A percentile compares a stretch with the other conserved stretches of the same genome.
Conservation (phyloP, 2,797 vertebrate genomes). For the Crax fasciolata region DNA sequence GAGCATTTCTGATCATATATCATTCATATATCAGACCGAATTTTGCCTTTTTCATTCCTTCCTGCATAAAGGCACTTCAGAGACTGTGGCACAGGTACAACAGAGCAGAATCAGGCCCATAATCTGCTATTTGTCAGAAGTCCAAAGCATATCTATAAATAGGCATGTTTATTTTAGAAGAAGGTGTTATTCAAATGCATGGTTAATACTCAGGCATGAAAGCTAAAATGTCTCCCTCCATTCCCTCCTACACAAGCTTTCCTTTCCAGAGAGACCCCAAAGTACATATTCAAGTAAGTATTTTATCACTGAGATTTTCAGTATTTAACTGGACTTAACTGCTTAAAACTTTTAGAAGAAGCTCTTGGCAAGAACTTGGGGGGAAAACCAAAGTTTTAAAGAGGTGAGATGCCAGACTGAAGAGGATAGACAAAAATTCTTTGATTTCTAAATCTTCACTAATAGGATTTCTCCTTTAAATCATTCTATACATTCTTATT, state of each 20-base stretch:
- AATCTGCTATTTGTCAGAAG: conserved; percentile 37
- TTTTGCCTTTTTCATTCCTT: background rate
- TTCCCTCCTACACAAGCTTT: conserved; percentile 42
- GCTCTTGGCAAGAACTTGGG: background rate
- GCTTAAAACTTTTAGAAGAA: conserved; percentile 63
- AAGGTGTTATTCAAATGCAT: conserved; percentile 51
- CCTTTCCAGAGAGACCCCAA: conserved; percentile 29
- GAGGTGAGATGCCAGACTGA: conserved; percentile 18
- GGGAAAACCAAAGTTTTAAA: conserved; percentile 10
- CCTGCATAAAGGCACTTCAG: background rate
- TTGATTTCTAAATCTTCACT: conserved; percentile 38
- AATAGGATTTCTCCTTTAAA: conserved; percentile 54
- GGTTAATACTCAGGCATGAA: conserved; percentile 25
- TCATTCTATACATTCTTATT: conserved; percentile 54
- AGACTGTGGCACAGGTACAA: background rate
- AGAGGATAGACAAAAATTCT: conserved; percentile 56
- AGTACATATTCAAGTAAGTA: conserved; percentile 37
- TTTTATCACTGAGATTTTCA: conserved; percentile 48
- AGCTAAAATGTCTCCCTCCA: conserved; percentile 36
- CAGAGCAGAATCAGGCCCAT: conserved; percentile 12
- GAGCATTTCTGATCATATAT: background rate
- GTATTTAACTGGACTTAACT: conserved; percentile 64
- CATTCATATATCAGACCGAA: background rate
- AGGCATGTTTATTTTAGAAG: conserved; percentile 49
- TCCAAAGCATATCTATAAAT: conserved; percentile 56